phyloP scores from a whole-genome alignment of 2,888 invertebrate genomes.

The Pristionchus exspectatus region DNA sequence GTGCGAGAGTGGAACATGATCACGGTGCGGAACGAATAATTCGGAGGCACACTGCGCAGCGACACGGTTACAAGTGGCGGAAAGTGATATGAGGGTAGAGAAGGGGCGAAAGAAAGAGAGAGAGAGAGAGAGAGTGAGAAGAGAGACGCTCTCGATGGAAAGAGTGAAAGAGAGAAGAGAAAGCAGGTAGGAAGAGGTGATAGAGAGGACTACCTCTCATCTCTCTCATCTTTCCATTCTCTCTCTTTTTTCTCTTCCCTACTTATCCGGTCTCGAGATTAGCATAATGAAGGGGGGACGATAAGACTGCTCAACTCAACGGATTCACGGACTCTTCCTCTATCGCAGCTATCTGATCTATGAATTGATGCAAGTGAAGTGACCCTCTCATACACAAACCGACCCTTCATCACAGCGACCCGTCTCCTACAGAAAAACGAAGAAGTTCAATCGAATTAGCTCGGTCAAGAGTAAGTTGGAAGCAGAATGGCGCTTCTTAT shows the following conservation, averaged over 20 bases:
- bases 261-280: slow-evolving; percentile 46
- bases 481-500: not conserved
- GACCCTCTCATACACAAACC: not conserved
- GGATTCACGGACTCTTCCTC: not conserved
- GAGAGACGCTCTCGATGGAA: slow-evolving; percentile 51
- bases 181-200: slow-evolving; percentile 40
- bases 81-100: slow-evolving; percentile 35
- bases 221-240: not conserved
- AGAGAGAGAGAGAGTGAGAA: slow-evolving; percentile 3
- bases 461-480: not conserved
- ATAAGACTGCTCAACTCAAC: not conserved
- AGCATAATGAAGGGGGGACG: slow-evolving; percentile 32
- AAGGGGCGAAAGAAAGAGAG: slow-evolving; percentile 32
- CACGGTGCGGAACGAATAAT: not conserved
- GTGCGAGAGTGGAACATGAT: not conserved
- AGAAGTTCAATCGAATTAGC: slow-evolving; percentile 13
- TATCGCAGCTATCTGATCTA: not conserved
- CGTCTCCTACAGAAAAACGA: not conserved
- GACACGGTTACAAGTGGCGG: slow-evolving; percentile 27
- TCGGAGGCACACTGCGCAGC: not conserved
- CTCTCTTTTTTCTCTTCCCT: not conserved
- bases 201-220: slow-evolving; percentile 26
- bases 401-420: not conserved
- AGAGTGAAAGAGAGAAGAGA: slow-evolving; percentile 53
- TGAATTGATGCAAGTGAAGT: not conserved